These are phyloP conservation scores for Germaria angustata DNA, from an alignment of 2,888 invertebrate species.

Conservation along the genomic window DNA sequence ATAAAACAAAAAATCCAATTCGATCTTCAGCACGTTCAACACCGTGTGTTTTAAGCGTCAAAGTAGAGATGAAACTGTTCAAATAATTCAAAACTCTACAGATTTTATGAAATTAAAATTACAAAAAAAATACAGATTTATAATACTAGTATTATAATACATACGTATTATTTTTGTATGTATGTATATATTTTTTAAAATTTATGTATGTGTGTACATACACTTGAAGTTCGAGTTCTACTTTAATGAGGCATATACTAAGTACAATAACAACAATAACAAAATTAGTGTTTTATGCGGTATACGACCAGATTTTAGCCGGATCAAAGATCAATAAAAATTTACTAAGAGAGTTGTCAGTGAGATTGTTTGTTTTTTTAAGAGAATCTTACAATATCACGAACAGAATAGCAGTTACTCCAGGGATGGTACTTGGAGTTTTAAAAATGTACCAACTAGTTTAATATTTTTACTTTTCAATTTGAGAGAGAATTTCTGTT, in stretches of 20 bases:
- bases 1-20: constrained; percentile 1
- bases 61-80: constrained; percentile 64
- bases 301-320: constrained; percentile 12
- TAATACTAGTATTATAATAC: not conserved
- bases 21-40: not conserved
- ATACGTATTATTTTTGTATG: constrained; percentile 7
- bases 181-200: not conserved
- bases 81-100: constrained; percentile 51
- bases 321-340: constrained; percentile 42
- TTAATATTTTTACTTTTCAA: too few species aligned
- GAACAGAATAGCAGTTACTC: not conserved
- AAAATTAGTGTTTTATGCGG: not conserved
- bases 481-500: too few species aligned
- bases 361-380: not conserved
- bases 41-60: constrained; percentile 47
- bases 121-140: constrained; percentile 1
- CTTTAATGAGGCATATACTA: constrained; percentile 24
- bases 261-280: not conserved
- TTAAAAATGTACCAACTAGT: too few species aligned
- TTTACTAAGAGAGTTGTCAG: constrained; percentile 17
- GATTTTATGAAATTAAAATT: constrained; percentile 56
- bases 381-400: constrained; percentile 20
- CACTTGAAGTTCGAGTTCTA: constrained; percentile 51
- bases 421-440: not conserved
- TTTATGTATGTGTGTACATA: not conserved